phyloP scores from a whole-genome alignment of 2,113 vertebrate genomes.

The Hemibagrus wyckioides region DNA sequence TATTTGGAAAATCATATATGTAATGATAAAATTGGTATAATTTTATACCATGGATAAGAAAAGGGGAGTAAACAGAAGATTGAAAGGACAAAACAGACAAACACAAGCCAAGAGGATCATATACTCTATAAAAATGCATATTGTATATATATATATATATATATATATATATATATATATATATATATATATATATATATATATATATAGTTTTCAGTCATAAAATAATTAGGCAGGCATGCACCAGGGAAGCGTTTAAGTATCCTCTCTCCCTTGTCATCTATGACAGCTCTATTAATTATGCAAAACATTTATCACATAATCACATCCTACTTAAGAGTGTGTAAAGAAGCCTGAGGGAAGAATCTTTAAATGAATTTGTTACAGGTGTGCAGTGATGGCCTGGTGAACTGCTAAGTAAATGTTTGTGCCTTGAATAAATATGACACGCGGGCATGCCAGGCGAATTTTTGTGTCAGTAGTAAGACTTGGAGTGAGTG shows the following conservation, averaged over 20 bases:
- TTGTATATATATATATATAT: too few species aligned
- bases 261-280: slow-evolving; percentile 22
- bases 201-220: background rate
- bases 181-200: background rate
- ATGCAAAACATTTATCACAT: slow-evolving; percentile 2
- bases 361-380: slow-evolving; percentile 16
- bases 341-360: slow-evolving; percentile 25
- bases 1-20: background rate
- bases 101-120: background rate
- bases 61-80: background rate
- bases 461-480: background rate
- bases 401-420: slow-evolving; percentile 18
- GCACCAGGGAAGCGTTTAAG: slow-evolving; percentile 28
- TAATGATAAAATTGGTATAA: background rate
- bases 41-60: background rate
- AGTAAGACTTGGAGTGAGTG: background rate
- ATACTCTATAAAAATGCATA: background rate
- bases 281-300: slow-evolving; percentile 28
- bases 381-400: background rate
- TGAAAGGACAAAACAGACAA: background rate
- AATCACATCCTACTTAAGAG: background rate
- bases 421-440: slow-evolving; percentile 25
- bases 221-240: background rate
- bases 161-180: background rate
- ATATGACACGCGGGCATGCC: background rate